Base-by-base conservation (phyloP, 2,888 invertebrate species). In the Macrophya alboannulata region DNA sequence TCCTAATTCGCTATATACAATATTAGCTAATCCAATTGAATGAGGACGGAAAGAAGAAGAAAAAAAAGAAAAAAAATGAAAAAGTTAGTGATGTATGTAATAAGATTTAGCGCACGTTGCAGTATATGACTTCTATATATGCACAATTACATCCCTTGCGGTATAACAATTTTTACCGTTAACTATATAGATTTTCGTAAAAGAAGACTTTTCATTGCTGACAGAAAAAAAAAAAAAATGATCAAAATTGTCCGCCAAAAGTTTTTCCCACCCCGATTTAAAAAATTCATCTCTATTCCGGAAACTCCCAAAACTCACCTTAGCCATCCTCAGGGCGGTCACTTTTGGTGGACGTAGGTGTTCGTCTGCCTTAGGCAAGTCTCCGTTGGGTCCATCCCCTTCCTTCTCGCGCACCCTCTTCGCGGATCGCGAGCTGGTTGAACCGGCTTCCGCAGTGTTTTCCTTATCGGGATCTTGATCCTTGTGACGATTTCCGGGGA, bases 271-370 rank as follows among this genome's bases (percentile, higher is more conserved):
- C 51, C 43, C 17, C 40, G 17, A 43, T 25, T 74, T 0, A 12
- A 12, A 40, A 71, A 40, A 40, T 71, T 31, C 8, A 40, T 25
- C 0, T 4, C 4, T 25, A 10, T 25, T 25, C 0, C 9, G 0
- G 25, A 0, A 59, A 59, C 5, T 17, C n/a, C 59, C n/a, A 1
- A 17, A 62, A 81, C 83, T 83, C 37, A 83, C 83, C 83, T 83
- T 83, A 8, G 83, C 65, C 83, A 83, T 83, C 71, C 48, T 83
- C 45, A 59, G n/a, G 15, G 45, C 71, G 83, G 68, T 83, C 83
- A 83, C 83, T 83, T 62, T 71, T 4, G 45, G 45, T 48, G 68
- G 68, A 68, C 83, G 83, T 25, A 51, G n/a, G n/a, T 79, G 10
- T 55, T 62, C 9, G 5, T 81, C 62, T 25, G 43, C 81, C 81